Conservation (phyloP, 2,888 invertebrate species). For the Cordilura impudica region DNA sequence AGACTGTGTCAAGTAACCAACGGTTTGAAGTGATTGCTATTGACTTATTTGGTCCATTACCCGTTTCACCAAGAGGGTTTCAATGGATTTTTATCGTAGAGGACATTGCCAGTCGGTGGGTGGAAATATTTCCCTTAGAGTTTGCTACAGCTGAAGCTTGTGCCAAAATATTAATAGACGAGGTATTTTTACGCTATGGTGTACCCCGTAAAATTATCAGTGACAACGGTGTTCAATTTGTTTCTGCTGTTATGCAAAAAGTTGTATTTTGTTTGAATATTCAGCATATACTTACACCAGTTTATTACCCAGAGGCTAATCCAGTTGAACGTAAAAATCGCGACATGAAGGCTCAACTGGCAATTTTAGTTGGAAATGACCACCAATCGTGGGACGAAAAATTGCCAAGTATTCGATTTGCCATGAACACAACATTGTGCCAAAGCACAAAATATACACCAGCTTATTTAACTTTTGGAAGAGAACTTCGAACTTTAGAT, state of each 20-base stretch:
- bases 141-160: slow-evolving; percentile 67
- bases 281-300: slow-evolving; percentile 60
- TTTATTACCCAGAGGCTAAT: slow-evolving; percentile 72
- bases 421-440: no score
- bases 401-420: no score
- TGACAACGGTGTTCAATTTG: slow-evolving; percentile 73
- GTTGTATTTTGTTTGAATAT: slow-evolving; percentile 41
- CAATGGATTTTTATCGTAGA: no score
- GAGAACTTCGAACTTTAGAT: no score
- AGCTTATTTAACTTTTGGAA: no score
- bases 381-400: no score
- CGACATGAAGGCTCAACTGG: slow-evolving; percentile 60
- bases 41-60: slow-evolving; percentile 39
- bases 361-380: no score
- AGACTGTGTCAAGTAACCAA: slow-evolving; percentile 48
- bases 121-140: slow-evolving; percentile 68
- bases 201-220: slow-evolving; percentile 67
- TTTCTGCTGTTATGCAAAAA: slow-evolving; percentile 71
- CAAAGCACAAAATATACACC: no score
- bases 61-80: not conserved
- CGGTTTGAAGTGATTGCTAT: slow-evolving; percentile 59
- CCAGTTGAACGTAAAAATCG: slow-evolving; percentile 68
- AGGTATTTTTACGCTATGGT: slow-evolving; percentile 70
- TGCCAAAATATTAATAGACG: slow-evolving; percentile 65
- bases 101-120: slow-evolving; percentile 62